Evolutionary conservation across 2,113 vertebrate species (phyloP), one percentile per base, ranked within the genome.

Genomic region (Apistogramma diplotaenia): DNA sequence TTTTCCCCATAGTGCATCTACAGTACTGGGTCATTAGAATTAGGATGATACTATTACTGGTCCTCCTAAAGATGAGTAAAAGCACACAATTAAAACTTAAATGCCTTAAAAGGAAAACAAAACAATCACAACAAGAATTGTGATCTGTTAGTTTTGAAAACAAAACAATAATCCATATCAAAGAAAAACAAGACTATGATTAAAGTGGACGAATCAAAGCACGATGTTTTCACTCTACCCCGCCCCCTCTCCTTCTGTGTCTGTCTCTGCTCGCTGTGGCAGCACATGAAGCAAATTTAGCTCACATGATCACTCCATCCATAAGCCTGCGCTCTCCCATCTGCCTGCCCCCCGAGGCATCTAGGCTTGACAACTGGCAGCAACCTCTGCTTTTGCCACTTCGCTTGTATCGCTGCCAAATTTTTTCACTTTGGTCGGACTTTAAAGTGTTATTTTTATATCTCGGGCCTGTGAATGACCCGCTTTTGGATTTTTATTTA

Each of bases 311-410:
- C 57, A 19, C 60, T 81, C 73, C 71, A 81, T 78, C 83, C 77
- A 79, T 89, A 76, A 86, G 76, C 72, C 78, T 82, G 56, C 29
- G 27, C 71, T 75, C 74, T 67, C 67, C 87, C 92, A 90, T 92
- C 87, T 91, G 90, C 62, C 73, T 46, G 16, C 54, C 37, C 84
- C 85, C 81, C 4, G 33, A 85, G 84, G 89, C 86, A 49, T 43
- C 61, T 8, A 46, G 21, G 75, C 76, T 82, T 51, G 71, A 43
- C 31, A 40, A 79, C 78, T 87, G 81, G 85, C 86, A 89, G 51
- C 76, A 79, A 82, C 79, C 70, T 84, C 78, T 88, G 74, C 80
- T 74, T 84, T 81, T 84, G 49, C 77, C 35, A 77, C 78, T 78
- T 49, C 58, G 25, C 62, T 84, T 56, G 76, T 72, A 49, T 75